These are phyloP conservation scores for Hucho hucho DNA, from an alignment of 2,113 vertebrate genomes.

Conservation along the genomic window DNA sequence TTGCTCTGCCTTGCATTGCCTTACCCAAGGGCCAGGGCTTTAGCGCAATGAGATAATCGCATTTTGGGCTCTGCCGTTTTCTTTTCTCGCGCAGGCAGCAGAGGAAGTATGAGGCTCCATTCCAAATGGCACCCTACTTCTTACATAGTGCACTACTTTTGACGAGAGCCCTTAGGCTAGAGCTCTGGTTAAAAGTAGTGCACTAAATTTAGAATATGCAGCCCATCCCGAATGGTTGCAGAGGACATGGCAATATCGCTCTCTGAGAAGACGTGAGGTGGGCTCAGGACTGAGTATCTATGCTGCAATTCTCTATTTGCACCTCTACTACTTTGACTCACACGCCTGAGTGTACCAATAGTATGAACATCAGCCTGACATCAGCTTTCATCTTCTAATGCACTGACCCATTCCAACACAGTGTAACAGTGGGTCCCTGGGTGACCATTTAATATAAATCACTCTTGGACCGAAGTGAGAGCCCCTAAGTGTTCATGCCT, in stretches of 20 bases:
- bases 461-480: conserved; percentile 63
- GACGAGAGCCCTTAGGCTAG: no score
- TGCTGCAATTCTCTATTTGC: conserved; percentile 13
- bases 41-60: background rate
- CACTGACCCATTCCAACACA: conserved; percentile 75
- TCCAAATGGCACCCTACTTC: no score
- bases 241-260: background rate
- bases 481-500: conserved; percentile 71
- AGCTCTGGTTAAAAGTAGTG: no score
- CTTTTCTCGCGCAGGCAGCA: background rate
- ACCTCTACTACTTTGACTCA: conserved; percentile 33
- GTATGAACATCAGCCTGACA: conserved; percentile 67
- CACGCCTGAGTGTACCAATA: conserved; percentile 65
- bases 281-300: background rate
- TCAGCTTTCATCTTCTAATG: conserved; percentile 76
- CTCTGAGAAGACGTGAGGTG: conserved; percentile 1
- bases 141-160: no score
- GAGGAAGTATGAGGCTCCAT: background rate
- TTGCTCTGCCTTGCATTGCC: background rate
- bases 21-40: background rate
- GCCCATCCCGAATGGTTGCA: background rate
- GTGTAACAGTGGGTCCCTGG: conserved; percentile 74
- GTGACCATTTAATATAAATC: conserved; percentile 84
- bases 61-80: background rate
- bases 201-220: no score